phyloP scores from a whole-genome alignment of 1,140 invertebrate species.

The Cotesia typhae region DNA sequence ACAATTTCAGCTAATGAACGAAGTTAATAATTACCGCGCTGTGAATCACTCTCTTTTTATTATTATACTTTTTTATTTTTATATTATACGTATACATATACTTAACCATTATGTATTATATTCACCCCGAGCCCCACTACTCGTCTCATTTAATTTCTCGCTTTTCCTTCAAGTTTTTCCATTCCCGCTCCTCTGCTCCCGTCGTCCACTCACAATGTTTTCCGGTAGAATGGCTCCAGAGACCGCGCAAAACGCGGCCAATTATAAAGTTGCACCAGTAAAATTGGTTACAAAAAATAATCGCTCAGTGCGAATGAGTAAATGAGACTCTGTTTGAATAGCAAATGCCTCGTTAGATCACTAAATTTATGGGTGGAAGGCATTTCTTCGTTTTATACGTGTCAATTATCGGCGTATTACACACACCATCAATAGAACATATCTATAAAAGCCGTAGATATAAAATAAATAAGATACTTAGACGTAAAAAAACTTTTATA shows the following conservation, averaged over 20 bases:
- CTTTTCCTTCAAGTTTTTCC: slow-evolving; percentile 15
- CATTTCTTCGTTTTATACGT: not conserved
- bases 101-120: too few species aligned
- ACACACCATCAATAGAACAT: not conserved
- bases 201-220: slow-evolving; percentile 12
- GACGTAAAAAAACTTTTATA: not conserved
- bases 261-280: slow-evolving; percentile 36
- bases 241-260: slow-evolving; percentile 18
- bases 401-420: slow-evolving; percentile 5
- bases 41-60: slow-evolving; percentile 29
- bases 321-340: slow-evolving; percentile 15
- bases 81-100: not conserved
- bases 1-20: slow-evolving; percentile 46
- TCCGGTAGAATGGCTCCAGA: slow-evolving; percentile 10
- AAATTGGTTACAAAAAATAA: slow-evolving; percentile 18
- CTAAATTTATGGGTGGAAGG: not conserved
- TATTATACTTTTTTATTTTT: slow-evolving; percentile 15
- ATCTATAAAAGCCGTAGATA: not conserved
- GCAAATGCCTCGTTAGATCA: slow-evolving; percentile 5
- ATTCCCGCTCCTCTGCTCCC: not conserved
- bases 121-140: not conserved
- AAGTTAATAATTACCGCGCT: slow-evolving; percentile 45
- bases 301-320: slow-evolving; percentile 22
- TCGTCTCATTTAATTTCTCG: slow-evolving; percentile 9
- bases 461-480: not conserved